A percentile compares a stretch with the other conserved stretches of the same genome.
Evolutionary conservation across 2,888 invertebrate species (phyloP).

Genomic region (Lasioglossum lativentre): DNA sequence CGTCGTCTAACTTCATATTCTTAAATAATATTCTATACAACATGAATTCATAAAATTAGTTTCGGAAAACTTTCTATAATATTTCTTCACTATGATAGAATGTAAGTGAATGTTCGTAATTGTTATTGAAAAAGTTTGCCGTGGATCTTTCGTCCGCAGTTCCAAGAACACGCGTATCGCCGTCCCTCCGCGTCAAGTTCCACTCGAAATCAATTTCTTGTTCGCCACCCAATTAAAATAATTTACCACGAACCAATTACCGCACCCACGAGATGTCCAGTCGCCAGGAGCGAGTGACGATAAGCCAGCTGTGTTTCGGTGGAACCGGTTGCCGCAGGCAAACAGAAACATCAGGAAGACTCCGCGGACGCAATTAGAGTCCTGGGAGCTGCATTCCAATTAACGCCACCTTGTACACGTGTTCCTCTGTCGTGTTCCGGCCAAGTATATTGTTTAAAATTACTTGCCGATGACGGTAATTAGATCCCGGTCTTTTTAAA

Average conservation of each 20-base stretch:
- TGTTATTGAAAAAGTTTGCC: no score
- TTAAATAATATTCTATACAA: neutral
- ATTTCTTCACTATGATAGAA: no score
- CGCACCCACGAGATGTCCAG: conserved; percentile 34
- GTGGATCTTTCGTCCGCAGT: neutral
- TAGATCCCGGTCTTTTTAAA: neutral
- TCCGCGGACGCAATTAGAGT: conserved; percentile 57
- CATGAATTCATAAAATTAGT: neutral
- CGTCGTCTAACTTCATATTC: neutral
- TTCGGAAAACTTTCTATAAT: no score
- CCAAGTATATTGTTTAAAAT: conserved; percentile 32
- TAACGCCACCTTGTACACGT: conserved; percentile 48
- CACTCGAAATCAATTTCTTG: conserved; percentile 37
- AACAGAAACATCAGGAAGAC: conserved; percentile 34
- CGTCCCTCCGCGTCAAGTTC: neutral
- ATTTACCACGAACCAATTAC: conserved; percentile 48
- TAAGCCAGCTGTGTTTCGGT: conserved; percentile 45
- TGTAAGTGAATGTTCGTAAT: no score
- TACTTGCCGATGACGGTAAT: neutral
- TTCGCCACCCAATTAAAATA: conserved; percentile 54
- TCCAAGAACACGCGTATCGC: neutral
- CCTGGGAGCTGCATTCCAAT: conserved; percentile 61
- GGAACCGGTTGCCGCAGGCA: conserved; percentile 42
- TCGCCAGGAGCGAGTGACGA: conserved; percentile 38
- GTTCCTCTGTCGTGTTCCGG: conserved; percentile 42